A percentile compares a stretch with the other conserved stretches of the same genome.
phyloP scores from a whole-genome alignment of 1,140 invertebrate species.

The Lysiphlebus fabarum region DNA sequence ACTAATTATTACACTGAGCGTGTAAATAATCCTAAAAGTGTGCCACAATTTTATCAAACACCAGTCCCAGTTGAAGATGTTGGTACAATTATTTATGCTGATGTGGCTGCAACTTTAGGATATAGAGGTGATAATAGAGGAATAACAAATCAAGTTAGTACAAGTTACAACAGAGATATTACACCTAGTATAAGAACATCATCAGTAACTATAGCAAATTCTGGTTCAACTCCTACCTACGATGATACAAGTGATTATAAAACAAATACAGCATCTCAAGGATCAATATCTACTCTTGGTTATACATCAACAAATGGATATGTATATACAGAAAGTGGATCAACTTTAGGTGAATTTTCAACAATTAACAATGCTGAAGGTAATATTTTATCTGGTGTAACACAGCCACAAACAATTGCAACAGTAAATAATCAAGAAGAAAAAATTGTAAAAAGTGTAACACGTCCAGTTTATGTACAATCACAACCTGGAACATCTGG shows the following conservation, averaged over 20 bases:
- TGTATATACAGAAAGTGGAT: background rate
- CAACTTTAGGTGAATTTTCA: constrained; percentile 14
- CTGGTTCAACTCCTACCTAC: too few species aligned
- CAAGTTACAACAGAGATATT: too few species aligned
- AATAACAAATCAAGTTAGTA: too few species aligned
- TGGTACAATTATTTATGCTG: background rate
- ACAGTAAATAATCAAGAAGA: constrained; percentile 24
- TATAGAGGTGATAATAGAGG: too few species aligned
- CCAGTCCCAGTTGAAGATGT: background rate
- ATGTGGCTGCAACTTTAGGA: too few species aligned
- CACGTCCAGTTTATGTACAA: constrained; percentile 29
- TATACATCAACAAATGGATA: background rate
- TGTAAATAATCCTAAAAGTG: background rate
- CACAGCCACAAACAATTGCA: constrained; percentile 23
- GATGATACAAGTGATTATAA: too few species aligned
- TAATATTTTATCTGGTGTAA: too few species aligned
- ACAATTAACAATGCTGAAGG: constrained; percentile 21
- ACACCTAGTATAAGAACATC: too few species aligned
- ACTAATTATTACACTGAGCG: background rate
- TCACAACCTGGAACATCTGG: constrained; percentile 31
- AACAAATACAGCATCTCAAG: too few species aligned
- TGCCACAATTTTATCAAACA: background rate
- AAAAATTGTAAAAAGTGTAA: constrained; percentile 17
- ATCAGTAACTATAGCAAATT: too few species aligned
- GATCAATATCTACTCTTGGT: background rate